Percentiles rank a stretch among this genome's conserved stretches.
Conservation (phyloP, 1,140 invertebrate genomes). For the Subanguina moxae region DNA sequence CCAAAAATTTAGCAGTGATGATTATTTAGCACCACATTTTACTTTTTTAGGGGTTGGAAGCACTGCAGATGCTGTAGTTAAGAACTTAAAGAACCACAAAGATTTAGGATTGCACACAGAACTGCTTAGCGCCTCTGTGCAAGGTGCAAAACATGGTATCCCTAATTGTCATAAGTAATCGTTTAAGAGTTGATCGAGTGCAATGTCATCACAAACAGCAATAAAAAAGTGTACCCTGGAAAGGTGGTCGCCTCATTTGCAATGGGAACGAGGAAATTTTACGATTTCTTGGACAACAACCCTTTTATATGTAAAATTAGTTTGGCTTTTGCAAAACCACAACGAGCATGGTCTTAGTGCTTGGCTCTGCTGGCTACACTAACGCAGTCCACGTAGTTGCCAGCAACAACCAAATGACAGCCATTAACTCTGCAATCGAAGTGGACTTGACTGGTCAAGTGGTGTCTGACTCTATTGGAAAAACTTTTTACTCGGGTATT, state of each 20-base stretch:
- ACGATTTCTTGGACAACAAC: slow-evolving; percentile 87
- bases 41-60: slow-evolving; percentile 72
- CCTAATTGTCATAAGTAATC: slow-evolving; percentile 57
- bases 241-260: slow-evolving; percentile 79
- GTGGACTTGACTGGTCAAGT: slow-evolving; percentile 92
- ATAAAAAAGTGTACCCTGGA: slow-evolving; percentile 75
- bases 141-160: no score
- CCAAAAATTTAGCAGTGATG: no score
- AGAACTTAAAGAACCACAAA: slow-evolving; percentile 74
- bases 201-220: slow-evolving; percentile 57
- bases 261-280: slow-evolving; percentile 77
- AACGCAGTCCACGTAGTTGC: neutral
- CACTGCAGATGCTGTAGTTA: slow-evolving; percentile 82
- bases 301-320: slow-evolving; percentile 41
- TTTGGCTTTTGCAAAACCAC: neutral
- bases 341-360: neutral
- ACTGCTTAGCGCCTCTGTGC: neutral
- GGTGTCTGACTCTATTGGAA: slow-evolving; percentile 83
- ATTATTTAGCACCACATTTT: no score
- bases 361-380: neutral
- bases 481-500: slow-evolving; percentile 80
- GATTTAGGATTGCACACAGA: slow-evolving; percentile 81
- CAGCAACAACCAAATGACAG: slow-evolving; percentile 73
- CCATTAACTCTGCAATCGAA: slow-evolving; percentile 83
- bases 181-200: slow-evolving; percentile 15